Conservation (phyloP, 2,888 invertebrate genomes). For the Chalcis sispes region DNA sequence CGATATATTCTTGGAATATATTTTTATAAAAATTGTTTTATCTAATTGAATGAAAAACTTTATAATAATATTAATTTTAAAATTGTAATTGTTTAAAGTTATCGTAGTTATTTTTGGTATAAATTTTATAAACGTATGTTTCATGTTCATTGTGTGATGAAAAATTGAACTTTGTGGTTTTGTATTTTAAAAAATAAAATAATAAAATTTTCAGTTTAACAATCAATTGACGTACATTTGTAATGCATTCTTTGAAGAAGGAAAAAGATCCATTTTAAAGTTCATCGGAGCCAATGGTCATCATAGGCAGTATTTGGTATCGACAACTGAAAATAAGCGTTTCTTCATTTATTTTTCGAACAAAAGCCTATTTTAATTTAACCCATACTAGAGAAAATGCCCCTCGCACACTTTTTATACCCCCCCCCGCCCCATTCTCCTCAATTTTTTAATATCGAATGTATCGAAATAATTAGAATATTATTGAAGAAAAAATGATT, state of each 20-base stretch:
- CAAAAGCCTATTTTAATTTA: constrained; percentile 16
- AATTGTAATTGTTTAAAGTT: neutral
- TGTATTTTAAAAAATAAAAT: constrained; percentile 19
- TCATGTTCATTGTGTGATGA: neutral
- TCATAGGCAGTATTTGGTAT: constrained; percentile 58
- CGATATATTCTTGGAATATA: too few species aligned
- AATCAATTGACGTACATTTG: constrained; percentile 56
- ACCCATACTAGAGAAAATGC: too few species aligned
- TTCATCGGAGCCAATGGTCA: constrained; percentile 57
- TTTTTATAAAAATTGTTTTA: too few species aligned
- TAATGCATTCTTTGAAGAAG: constrained; percentile 42
- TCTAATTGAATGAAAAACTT: too few species aligned
- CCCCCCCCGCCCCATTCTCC: too few species aligned
- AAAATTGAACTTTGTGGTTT: constrained; percentile 23
- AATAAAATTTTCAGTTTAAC: constrained; percentile 37
- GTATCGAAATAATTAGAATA: too few species aligned
- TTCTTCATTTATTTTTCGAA: constrained; percentile 41
- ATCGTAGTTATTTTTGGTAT: neutral
- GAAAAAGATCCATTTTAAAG: constrained; percentile 54
- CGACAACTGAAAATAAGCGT: constrained; percentile 58
- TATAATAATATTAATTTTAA: neutral
- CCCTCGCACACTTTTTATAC: too few species aligned
- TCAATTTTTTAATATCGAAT: too few species aligned
- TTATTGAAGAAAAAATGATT: too few species aligned
- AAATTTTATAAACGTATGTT: neutral